These are phyloP conservation scores for Caerostris extrusa DNA, from an alignment of 1,140 invertebrate species.

Conservation along the genomic window DNA sequence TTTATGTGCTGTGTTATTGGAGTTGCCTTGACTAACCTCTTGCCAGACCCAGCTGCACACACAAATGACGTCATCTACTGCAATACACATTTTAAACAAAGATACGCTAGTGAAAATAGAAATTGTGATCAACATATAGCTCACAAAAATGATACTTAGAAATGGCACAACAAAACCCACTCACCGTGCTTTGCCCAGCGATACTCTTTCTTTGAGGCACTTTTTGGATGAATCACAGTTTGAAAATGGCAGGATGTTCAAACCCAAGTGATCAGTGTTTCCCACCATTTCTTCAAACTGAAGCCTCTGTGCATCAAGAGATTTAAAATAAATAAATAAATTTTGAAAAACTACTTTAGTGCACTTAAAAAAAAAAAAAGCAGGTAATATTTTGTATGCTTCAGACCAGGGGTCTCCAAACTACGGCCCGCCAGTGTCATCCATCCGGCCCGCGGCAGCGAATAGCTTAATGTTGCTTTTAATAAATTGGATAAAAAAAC, in stretches of 20 bases:
- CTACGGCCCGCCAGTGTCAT: too few species aligned
- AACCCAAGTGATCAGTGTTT: constrained; percentile 86
- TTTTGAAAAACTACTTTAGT: neutral
- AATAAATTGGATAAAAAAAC: too few species aligned
- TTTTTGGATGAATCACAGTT: constrained; percentile 56
- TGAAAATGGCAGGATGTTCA: constrained; percentile 81
- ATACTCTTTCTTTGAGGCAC: constrained; percentile 75
- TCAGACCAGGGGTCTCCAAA: too few species aligned
- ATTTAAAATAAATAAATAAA: neutral
- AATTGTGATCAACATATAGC: neutral
- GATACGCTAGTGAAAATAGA: too few species aligned
- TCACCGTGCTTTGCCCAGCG: constrained; percentile 79
- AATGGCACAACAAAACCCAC: neutral
- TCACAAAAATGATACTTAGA: neutral
- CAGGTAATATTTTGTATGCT: too few species aligned
- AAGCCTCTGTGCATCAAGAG: constrained; percentile 83
- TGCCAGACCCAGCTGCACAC: too few species aligned
- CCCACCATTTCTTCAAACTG: constrained; percentile 86
- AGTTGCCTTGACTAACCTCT: too few species aligned
- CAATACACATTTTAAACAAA: too few species aligned
- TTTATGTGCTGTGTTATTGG: too few species aligned
- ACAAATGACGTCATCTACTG: too few species aligned
- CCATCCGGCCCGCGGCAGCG: too few species aligned
- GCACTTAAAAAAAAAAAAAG: neutral
- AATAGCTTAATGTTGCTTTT: too few species aligned